phyloP scores from a whole-genome alignment of 2,113 vertebrate genomes.

The Genyomyrus donnyi region DNA sequence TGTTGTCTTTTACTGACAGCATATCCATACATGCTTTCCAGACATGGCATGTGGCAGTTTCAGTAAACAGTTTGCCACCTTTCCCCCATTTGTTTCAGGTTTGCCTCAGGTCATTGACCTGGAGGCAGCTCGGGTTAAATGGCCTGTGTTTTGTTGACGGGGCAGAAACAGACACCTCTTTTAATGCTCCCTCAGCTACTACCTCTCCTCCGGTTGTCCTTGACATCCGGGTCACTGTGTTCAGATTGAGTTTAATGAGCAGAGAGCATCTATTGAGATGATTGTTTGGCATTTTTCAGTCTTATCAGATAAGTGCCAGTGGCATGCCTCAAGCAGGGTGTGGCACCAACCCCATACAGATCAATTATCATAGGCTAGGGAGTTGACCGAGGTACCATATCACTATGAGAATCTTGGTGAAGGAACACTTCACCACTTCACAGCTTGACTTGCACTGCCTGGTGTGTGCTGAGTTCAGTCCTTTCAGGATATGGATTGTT shows the following conservation, averaged over 20 bases:
- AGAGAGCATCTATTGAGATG: background rate
- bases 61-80: background rate
- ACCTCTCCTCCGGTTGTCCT: background rate
- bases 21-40: background rate
- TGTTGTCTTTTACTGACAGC: background rate
- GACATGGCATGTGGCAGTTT: background rate
- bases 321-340: background rate
- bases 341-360: background rate
- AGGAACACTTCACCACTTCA: no score
- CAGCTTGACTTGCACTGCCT: background rate
- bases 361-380: background rate
- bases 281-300: background rate
- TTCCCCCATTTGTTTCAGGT: background rate
- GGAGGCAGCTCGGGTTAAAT: background rate
- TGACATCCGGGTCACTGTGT: background rate
- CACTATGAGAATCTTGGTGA: background rate
- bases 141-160: background rate
- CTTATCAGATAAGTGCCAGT: background rate
- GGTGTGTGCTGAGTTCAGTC: background rate
- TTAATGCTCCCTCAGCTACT: background rate
- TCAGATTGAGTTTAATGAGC: background rate
- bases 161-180: background rate
- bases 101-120: background rate
- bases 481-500: background rate
- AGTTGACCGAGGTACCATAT: background rate